Conservation (phyloP, 2,888 invertebrate species). For the Eucera pruinosa region DNA sequence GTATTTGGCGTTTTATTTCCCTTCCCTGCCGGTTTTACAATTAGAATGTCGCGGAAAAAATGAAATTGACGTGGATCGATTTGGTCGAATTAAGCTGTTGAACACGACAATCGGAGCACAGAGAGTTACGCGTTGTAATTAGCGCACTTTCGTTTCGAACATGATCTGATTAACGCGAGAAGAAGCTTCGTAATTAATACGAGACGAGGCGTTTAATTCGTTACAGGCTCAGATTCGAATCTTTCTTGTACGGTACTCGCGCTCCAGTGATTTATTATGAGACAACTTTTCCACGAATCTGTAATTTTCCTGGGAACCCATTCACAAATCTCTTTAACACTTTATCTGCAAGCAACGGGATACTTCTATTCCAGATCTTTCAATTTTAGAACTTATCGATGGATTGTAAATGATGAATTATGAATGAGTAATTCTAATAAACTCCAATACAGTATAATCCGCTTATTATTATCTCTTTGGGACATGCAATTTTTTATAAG, state of each 20-base stretch:
- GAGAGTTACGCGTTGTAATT: slow-evolving; percentile 20
- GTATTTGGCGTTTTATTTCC: neutral
- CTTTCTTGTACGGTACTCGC: slow-evolving; percentile 1
- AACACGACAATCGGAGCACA: slow-evolving; percentile 6
- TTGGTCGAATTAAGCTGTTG: neutral
- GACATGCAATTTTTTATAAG: no score
- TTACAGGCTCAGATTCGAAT: slow-evolving; percentile 8
- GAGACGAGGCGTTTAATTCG: slow-evolving; percentile 24
- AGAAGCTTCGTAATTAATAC: slow-evolving; percentile 22
- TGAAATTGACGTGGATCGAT: neutral
- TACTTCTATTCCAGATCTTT: neutral
- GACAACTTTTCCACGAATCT: neutral
- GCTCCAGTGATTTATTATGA: neutral
- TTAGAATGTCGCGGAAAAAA: neutral
- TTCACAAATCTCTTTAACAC: neutral
- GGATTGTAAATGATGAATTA: no score
- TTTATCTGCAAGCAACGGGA: neutral
- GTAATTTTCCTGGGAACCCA: neutral
- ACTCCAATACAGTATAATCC: no score
- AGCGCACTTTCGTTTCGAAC: slow-evolving; percentile 45
- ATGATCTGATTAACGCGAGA: slow-evolving; percentile 43
- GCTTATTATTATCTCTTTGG: no score
- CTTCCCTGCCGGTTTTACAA: neutral
- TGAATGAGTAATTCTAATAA: no score
- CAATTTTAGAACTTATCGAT: no score